A percentile compares a stretch with the other conserved stretches of the same genome.
Conservation (phyloP, 2,797 vertebrate species). For the Microctenopoma lineatum region DNA sequence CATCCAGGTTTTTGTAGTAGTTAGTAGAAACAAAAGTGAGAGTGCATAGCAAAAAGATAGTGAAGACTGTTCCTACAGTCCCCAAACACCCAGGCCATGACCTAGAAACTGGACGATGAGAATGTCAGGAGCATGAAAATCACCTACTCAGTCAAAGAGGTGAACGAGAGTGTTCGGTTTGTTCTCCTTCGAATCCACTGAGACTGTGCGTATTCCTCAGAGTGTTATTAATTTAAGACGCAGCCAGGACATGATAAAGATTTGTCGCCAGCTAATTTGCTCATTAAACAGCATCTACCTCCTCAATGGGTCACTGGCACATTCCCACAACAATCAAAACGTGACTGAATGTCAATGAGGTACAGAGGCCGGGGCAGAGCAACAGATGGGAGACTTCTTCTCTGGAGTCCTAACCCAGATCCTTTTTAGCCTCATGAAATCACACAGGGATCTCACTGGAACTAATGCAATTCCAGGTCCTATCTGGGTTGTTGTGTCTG, state of each 20-base stretch:
- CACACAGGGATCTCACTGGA: slow-evolving; percentile 53
- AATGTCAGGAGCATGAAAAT: not conserved
- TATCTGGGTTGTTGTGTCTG: slow-evolving; percentile 52
- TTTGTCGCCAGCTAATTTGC: slow-evolving; percentile 29
- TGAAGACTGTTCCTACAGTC: too few relatives aligned
- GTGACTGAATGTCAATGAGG: not conserved
- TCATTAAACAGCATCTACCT: slow-evolving; percentile 36
- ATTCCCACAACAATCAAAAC: slow-evolving; percentile 44
- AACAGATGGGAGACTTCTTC: slow-evolving; percentile 66
- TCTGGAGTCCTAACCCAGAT: slow-evolving; percentile 51
- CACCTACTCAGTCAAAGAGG: not conserved
- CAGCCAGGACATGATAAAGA: slow-evolving; percentile 20
- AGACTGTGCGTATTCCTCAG: slow-evolving; percentile 11
- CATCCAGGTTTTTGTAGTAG: too few relatives aligned
- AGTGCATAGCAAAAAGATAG: too few relatives aligned
- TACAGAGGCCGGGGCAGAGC: slow-evolving; percentile 21
- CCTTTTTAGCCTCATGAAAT: slow-evolving; percentile 55
- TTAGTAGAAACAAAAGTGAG: too few relatives aligned
- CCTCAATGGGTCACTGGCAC: slow-evolving; percentile 23
- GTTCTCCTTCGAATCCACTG: not conserved
- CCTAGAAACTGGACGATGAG: too few relatives aligned
- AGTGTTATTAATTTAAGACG: slow-evolving; percentile 18
- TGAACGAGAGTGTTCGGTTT: not conserved
- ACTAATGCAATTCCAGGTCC: slow-evolving; percentile 55
- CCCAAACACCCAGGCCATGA: too few relatives aligned